Base-by-base conservation (phyloP, 2,113 vertebrate genomes). In the Nothocercus julius region DNA sequence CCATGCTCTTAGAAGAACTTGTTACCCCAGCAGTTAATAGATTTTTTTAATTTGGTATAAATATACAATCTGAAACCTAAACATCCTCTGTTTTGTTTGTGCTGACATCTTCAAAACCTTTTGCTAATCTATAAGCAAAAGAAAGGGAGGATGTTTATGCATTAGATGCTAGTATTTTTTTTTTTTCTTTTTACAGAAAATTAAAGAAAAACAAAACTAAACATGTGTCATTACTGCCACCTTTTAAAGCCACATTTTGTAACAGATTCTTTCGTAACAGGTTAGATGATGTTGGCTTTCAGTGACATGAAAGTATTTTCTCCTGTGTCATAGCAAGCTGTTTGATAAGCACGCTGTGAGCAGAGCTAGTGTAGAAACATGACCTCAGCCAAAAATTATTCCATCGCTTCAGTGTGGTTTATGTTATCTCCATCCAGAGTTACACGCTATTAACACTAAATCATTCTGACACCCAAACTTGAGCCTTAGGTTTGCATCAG, bases 21-120 rank as follows among this genome's bases (percentile, higher is more conserved):
- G 63, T 82, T 93, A 61, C n/a, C 28, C 15, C 20, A 76, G 8
- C 7, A 61, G 13, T 80, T 69, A 69, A 32, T 15, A 74, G 67
- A 19, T 58, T 95, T 49, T 62, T 82, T 92, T 79, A 69, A 69
- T 93, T 30, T 63, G 63, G 49, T 45, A 54, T 86, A 75, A 93
- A 83, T 84, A 70, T 38, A 47, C 24, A 14, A 4, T 95, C 44
- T 86, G 16, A 14, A 53, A 66, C 20, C 9, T 68, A 51, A 72
- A 15, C 72, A 49, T 82, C 87, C 32, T 6, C 17, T 66, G 32
- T 53, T 63, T 80, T 58, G 8, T 56, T 12, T 1, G 5, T 82
- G 47, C 59, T 1, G 3, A 19, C 13, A 54, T 42, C 22, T 90
- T 76, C 42, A 77, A 51, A 85, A 76, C n/a, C 47, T 24, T 74